Conservation (phyloP, 2,888 invertebrate genomes). For the Microctonus aethiopoides region DNA sequence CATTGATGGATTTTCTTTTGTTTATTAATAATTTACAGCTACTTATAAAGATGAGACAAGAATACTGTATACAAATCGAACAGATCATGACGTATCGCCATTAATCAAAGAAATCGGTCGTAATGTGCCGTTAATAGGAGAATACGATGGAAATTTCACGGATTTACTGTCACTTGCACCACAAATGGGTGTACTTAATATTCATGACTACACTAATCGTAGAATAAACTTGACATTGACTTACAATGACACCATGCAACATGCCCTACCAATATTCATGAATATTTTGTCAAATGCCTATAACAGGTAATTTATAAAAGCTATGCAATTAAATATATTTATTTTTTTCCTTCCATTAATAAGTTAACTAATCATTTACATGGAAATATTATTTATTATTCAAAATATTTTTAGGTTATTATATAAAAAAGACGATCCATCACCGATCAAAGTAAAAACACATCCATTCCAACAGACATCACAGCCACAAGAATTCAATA, state of each 20-base stretch:
- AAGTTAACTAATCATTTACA: neutral
- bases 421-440: constrained; percentile 60
- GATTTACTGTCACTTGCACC: constrained; percentile 73
- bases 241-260: constrained; percentile 84
- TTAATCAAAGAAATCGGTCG: constrained; percentile 52
- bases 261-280: constrained; percentile 80
- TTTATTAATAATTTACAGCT: constrained; percentile 50
- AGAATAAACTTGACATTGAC: constrained; percentile 73
- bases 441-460: constrained; percentile 74
- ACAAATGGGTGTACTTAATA: constrained; percentile 76
- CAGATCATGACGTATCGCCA: constrained; percentile 64
- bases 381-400: constrained; percentile 22
- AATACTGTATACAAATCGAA: constrained; percentile 74
- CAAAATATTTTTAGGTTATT: constrained; percentile 55
- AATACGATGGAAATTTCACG: constrained; percentile 77
- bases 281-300: constrained; percentile 79
- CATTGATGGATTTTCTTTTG: neutral
- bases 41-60: constrained; percentile 73
- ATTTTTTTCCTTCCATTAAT: neutral
- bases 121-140: constrained; percentile 64
- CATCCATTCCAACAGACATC: constrained; percentile 81
- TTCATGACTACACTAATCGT: constrained; percentile 68
- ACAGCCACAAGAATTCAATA: constrained; percentile 78
- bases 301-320: constrained; percentile 70
- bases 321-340: neutral